A percentile compares a stretch with the other conserved stretches of the same genome.
phyloP scores from a whole-genome alignment of 1,140 invertebrate genomes.

The Aphis gossypii region DNA sequence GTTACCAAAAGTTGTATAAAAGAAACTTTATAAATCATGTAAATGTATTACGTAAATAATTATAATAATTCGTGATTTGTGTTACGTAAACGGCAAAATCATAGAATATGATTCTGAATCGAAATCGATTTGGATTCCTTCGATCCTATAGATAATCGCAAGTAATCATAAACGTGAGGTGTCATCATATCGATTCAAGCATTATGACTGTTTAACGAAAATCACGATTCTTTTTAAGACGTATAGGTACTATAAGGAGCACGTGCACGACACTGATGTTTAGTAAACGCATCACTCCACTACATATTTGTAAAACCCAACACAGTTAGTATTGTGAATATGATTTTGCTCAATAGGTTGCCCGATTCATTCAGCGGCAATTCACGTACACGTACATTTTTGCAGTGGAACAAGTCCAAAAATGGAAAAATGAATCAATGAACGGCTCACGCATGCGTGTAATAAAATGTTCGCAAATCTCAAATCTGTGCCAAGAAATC shows the following conservation, averaged over 20 bases:
- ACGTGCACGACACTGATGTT: not conserved
- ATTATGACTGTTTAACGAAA: not conserved
- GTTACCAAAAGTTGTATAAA: not conserved
- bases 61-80: not conserved
- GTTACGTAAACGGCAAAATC: not conserved
- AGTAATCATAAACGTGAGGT: not conserved
- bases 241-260: too few relatives aligned
- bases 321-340: not conserved
- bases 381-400: not conserved
- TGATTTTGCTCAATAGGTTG: not conserved
- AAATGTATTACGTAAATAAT: not conserved
- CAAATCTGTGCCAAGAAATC: conserved; percentile 37
- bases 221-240: not conserved
- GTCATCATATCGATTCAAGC: not conserved
- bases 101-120: too few relatives aligned
- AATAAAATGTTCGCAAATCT: not conserved
- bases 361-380: not conserved
- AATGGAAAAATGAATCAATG: conserved; percentile 49
- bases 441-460: not conserved
- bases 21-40: not conserved
- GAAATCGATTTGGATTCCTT: not conserved
- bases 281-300: not conserved
- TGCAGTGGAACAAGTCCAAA: conserved; percentile 50
- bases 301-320: not conserved
- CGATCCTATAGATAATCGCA: not conserved